These are phyloP conservation scores for Metallyticus violacea DNA, from an alignment of 2,888 invertebrate species.

Conservation along the genomic window DNA sequence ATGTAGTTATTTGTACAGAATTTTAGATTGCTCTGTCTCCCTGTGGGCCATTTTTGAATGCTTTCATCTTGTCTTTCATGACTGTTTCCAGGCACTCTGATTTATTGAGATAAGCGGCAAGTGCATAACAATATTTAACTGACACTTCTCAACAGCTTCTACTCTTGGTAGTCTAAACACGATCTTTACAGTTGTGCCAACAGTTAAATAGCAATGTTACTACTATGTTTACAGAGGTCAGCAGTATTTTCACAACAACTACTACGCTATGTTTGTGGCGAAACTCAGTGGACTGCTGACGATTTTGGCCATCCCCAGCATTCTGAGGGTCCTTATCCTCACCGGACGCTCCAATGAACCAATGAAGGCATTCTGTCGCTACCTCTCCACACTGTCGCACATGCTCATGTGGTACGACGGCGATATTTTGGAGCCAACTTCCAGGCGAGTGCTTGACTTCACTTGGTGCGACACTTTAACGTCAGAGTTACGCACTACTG, in stretches of 20 bases:
- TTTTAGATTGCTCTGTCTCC: too few relatives aligned
- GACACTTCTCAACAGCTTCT: too few relatives aligned
- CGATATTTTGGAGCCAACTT: conserved; percentile 59
- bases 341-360: conserved; percentile 68
- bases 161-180: too few relatives aligned
- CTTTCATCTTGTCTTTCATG: too few relatives aligned
- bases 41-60: too few relatives aligned
- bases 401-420: conserved; percentile 75
- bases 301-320: conserved; percentile 71
- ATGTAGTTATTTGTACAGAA: too few relatives aligned
- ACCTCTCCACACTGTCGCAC: conserved; percentile 75
- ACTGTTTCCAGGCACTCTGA: too few relatives aligned
- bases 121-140: too few relatives aligned
- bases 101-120: too few relatives aligned
- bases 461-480: not conserved
- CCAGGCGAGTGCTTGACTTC: conserved; percentile 54
- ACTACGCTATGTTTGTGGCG: conserved; percentile 65
- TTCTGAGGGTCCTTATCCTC: conserved; percentile 66
- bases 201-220: conserved; percentile 34
- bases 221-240: conserved; percentile 59
- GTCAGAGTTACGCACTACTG: too few relatives aligned
- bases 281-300: conserved; percentile 75
- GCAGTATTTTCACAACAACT: conserved; percentile 65
- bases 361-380: conserved; percentile 69
- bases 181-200: conserved; percentile 43